A percentile compares a stretch with the other conserved stretches of the same genome.
Conservation (phyloP, 2,113 vertebrate species). For the Paramormyrops kingsleyae region DNA sequence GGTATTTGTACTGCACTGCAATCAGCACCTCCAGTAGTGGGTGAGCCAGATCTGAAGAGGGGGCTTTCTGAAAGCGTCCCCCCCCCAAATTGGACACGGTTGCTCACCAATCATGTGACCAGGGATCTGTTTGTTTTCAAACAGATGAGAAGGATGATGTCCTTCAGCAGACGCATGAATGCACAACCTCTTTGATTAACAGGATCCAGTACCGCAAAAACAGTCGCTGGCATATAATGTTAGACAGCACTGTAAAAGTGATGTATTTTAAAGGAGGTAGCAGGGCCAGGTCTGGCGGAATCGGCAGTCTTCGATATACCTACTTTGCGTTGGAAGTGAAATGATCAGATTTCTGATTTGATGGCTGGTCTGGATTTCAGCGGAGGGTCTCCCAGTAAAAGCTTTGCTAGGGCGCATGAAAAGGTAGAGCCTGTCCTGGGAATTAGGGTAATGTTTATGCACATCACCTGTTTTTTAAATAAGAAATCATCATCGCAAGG, state of each 20-base stretch:
- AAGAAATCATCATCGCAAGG: neutral
- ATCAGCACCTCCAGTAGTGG: neutral
- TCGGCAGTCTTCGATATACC: too few species aligned
- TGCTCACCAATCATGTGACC: slow-evolving; percentile 12
- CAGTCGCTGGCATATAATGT: neutral
- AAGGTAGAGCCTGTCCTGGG: neutral
- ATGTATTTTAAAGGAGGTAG: neutral
- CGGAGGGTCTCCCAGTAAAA: neutral
- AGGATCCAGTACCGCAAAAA: neutral
- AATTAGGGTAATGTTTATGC: neutral
- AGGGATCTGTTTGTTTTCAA: slow-evolving; percentile 23
- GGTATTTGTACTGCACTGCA: neutral
- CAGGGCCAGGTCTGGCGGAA: neutral
- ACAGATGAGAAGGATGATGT: slow-evolving; percentile 1
- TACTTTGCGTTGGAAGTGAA: neutral
- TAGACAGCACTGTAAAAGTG: neutral
- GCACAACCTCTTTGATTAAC: neutral
- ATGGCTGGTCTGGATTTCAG: too few species aligned
- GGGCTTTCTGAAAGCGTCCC: neutral
- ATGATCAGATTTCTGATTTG: neutral
- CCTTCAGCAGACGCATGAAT: neutral
- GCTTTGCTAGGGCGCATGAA: neutral
- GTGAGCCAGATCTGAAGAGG: neutral
- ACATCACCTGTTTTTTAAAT: neutral
- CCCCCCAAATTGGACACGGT: neutral